phyloP scores from a whole-genome alignment of 2,113 vertebrate species.

The Gavialis gangeticus region DNA sequence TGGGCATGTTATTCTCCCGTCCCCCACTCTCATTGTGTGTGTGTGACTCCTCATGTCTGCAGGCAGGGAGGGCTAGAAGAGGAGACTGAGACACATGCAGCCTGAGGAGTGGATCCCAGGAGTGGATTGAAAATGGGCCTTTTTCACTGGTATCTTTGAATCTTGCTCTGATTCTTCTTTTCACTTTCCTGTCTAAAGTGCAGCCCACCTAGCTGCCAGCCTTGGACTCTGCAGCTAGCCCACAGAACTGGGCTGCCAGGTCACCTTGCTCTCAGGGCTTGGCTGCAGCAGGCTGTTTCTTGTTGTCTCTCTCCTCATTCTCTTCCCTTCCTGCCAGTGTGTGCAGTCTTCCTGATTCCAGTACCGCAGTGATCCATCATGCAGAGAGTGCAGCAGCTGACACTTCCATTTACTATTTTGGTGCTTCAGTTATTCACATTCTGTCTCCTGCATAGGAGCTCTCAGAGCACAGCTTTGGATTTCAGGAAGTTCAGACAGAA shows the following conservation, averaged over 20 bases:
- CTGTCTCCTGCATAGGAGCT: background rate
- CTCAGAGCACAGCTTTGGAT: background rate
- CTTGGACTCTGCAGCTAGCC: background rate
- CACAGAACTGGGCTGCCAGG: background rate
- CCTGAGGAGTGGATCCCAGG: background rate
- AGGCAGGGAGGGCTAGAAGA: background rate
- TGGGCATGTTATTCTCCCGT: slow-evolving; percentile 4
- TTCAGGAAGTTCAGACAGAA: background rate
- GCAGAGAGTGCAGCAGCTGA: background rate
- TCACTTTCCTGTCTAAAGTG: background rate
- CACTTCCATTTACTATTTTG: background rate
- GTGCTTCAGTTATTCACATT: background rate
- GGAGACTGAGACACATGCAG: background rate
- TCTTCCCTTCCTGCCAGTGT: background rate
- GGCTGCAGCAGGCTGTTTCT: background rate
- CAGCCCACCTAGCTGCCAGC: too few relatives aligned
- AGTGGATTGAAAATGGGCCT: background rate
- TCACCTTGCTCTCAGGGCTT: background rate
- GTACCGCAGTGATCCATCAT: background rate
- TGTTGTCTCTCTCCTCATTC: background rate
- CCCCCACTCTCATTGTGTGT: background rate
- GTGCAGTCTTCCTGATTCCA: background rate
- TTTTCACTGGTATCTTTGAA: background rate
- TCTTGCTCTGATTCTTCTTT: background rate
- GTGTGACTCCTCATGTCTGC: background rate